A percentile compares a stretch with the other conserved stretches of the same genome.
phyloP scores from a whole-genome alignment of 2,113 vertebrate species.

The Lophius piscatorius region DNA sequence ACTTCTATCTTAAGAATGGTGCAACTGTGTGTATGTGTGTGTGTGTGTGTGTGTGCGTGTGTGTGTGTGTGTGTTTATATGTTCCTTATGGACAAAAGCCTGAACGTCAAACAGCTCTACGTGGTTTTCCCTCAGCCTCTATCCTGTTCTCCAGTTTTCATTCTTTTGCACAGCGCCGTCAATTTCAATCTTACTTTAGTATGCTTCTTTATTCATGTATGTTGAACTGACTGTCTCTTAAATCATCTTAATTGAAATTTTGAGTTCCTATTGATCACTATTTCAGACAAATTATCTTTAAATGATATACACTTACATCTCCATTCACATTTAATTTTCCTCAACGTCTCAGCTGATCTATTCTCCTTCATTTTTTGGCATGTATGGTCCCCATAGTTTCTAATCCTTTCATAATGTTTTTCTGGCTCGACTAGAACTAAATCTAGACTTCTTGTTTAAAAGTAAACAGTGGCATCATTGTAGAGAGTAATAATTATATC shows the following conservation, averaged over 20 bases:
- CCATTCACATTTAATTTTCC: no score
- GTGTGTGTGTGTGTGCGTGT: conserved; percentile 9
- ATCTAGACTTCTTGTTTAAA: no score
- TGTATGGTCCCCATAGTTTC: neutral
- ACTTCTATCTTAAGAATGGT: no score
- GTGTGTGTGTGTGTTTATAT: neutral
- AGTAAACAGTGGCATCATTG: no score
- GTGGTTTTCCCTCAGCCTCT: conserved; percentile 31
- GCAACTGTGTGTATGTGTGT: neutral
- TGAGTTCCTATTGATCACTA: neutral
- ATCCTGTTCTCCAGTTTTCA: conserved; percentile 18
- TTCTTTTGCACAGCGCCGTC: conserved; percentile 9
- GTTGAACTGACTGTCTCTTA: conserved; percentile 5
- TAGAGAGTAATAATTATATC: neutral
- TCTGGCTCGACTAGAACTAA: neutral
- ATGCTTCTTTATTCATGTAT: no score
- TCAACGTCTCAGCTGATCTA: neutral
- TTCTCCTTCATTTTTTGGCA: conserved; percentile 1
- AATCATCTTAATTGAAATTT: neutral
- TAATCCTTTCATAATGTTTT: neutral
- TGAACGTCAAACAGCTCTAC: conserved; percentile 40
- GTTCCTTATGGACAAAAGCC: conserved; percentile 32
- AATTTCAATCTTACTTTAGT: conserved; percentile 12
- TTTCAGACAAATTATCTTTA: no score
- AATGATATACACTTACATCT: no score